A percentile compares a stretch with the other conserved stretches of the same genome.
These are phyloP conservation scores for Sarcophaga peregrina DNA, from an alignment of 1,140 invertebrate species.

Conservation along the genomic window DNA sequence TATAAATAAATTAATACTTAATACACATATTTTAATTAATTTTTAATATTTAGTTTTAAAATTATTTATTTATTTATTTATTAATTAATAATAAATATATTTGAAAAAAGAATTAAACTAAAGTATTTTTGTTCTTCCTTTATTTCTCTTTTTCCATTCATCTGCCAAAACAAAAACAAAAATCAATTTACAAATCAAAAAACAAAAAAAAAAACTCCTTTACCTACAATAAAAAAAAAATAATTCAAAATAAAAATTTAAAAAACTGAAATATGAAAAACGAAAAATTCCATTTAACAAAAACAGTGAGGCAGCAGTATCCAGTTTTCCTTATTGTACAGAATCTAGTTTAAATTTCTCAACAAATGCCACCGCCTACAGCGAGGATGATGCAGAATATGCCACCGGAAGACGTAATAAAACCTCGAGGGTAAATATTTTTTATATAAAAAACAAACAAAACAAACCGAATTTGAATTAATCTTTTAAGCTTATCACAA, in stretches of 20 bases:
- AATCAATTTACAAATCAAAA: not conserved
- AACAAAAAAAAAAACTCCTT: not conserved
- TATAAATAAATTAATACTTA: no score
- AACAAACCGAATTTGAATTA: not conserved
- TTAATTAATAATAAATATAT: slow-evolving; percentile 2
- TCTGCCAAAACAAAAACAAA: slow-evolving; percentile 14
- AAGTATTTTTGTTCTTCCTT: slow-evolving; percentile 38
- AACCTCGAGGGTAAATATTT: slow-evolving; percentile 69
- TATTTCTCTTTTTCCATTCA: slow-evolving; percentile 36
- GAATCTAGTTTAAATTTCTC: slow-evolving; percentile 68
- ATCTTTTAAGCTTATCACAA: not conserved
- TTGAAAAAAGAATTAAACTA: slow-evolving; percentile 31
- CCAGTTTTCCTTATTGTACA: slow-evolving; percentile 67
- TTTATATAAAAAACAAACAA: slow-evolving; percentile 19
- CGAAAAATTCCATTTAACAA: slow-evolving; percentile 49
- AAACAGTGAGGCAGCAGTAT: slow-evolving; percentile 66
- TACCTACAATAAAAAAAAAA: not conserved
- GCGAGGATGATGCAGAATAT: slow-evolving; percentile 70
- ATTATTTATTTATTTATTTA: slow-evolving; percentile 6
- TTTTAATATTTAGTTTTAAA: not conserved
- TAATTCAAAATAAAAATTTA: not conserved
- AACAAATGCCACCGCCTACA: slow-evolving; percentile 68
- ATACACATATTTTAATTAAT: not conserved
- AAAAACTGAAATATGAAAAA: not conserved
- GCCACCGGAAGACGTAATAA: slow-evolving; percentile 69